Base-by-base conservation (phyloP, 2,797 vertebrate species). In the Leontocebus nigricollis region DNA sequence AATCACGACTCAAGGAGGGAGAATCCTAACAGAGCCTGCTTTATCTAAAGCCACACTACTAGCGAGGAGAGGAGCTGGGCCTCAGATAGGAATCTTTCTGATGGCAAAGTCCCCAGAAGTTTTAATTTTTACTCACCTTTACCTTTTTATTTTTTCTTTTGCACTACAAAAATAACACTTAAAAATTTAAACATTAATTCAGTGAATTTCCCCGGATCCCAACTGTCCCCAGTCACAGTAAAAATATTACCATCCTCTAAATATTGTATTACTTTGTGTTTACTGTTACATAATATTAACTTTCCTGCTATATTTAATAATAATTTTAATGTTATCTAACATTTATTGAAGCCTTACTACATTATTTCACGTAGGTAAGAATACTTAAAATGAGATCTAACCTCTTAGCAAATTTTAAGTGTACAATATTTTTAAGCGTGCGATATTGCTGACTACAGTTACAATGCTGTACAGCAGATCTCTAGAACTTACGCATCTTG, bases 281-380 rank as follows among this genome's bases (percentile, higher is more conserved):
- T 64, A 83, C 86, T 92, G 36, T 48, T 83, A 89, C 75, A 57
- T 72, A 48, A 27, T 22, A 92, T 92, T 84, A 90, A 83, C 81
- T 87, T 59, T 92, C 79, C 48, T 84, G 41, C 61, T 76, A 92
- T 87, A 96, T 36, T 20, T 94, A 95, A 88, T 67, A 86, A 70
- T 57, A 90, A 93, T 17, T 91, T 39, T 89, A 86, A 81, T 55
- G 6, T 73, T 83, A 86, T 73, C 44, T 75, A 90, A 90, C 30
- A 50, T 92, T 88, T 93, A 92, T 11, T 80, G n/a, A 89, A n/a
- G 30, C n/a, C 50, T 36, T 64, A 50, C 57, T 39, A 50, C n/a
- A 20, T 72, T 61, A 84, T 7, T 36, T 26, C 48, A 79, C 19
- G 30, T 59, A 77, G 27, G 22, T 89, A 89, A 77, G 7, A 84